phyloP scores from a whole-genome alignment of 2,797 vertebrate species.

The Odontamblyopus rebecca region DNA sequence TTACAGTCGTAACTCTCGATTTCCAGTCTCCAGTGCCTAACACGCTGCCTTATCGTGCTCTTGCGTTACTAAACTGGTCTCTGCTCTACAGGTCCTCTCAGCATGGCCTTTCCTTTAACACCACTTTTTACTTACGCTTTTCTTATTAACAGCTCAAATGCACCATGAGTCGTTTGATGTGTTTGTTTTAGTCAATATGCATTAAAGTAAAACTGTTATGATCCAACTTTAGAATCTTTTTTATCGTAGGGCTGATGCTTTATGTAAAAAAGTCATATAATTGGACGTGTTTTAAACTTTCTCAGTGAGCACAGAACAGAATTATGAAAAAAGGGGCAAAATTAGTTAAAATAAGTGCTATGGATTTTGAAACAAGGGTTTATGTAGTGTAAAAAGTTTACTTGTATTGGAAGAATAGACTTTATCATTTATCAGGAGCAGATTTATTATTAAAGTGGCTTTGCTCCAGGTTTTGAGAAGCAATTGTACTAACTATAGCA shows the following conservation, averaged over 20 bases:
- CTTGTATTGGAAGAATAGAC: neutral
- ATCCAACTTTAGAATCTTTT: neutral
- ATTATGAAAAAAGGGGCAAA: too few species aligned
- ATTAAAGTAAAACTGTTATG: neutral
- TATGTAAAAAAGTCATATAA: too few species aligned
- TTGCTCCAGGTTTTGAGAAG: too few species aligned
- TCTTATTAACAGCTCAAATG: constrained; percentile 45
- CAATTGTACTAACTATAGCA: too few species aligned
- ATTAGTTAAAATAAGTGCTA: too few species aligned
- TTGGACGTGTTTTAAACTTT: too few species aligned
- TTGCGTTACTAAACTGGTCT: constrained; percentile 59
- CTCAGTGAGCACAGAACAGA: too few species aligned
- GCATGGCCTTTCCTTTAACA: constrained; percentile 62
- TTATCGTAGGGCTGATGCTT: too few species aligned
- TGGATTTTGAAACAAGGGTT: neutral
- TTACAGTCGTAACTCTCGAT: too few species aligned
- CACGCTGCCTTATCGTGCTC: constrained; percentile 52
- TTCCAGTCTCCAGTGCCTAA: constrained; percentile 19
- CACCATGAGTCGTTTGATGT: constrained; percentile 74
- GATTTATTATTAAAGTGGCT: too few species aligned
- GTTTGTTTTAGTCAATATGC: constrained; percentile 42
- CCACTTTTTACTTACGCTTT: constrained; percentile 35
- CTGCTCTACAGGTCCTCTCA: constrained; percentile 44
- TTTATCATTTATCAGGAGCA: neutral
- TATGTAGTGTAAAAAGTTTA: neutral